Percentiles rank a stretch among this genome's conserved stretches.
Conservation (phyloP, 2,888 invertebrate species). For the Noctua pronuba region DNA sequence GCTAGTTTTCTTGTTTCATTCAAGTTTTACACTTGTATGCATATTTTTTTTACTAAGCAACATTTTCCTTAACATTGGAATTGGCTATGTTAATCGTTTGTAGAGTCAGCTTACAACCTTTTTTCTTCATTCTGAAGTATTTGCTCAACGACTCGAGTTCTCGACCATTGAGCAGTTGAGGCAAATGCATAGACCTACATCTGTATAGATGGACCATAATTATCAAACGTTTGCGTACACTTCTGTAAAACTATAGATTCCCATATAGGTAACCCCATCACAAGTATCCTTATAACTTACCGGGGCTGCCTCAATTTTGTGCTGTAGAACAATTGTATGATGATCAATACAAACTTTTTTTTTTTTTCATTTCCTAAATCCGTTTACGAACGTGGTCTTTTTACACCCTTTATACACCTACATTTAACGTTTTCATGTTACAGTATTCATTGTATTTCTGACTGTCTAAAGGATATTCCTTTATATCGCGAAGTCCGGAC, state of each 20-base stretch:
- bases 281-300: no score
- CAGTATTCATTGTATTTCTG: background rate
- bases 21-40: background rate
- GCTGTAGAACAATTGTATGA: no score
- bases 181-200: background rate
- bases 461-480: background rate
- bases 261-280: no score
- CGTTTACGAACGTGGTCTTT: background rate
- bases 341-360: no score
- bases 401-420: no score
- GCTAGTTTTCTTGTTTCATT: background rate
- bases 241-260: background rate
- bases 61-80: constrained; percentile 14
- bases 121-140: constrained; percentile 2
- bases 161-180: background rate
- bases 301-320: no score
- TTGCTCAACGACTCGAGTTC: background rate
- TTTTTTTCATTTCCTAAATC: no score
- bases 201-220: background rate
- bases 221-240: background rate
- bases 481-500: background rate
- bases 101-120: background rate
- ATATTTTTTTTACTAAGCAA: background rate
- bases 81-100: background rate
- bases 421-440: no score